Conservation (phyloP, 2,113 vertebrate genomes). For the Myxocyprinus asiaticus region DNA sequence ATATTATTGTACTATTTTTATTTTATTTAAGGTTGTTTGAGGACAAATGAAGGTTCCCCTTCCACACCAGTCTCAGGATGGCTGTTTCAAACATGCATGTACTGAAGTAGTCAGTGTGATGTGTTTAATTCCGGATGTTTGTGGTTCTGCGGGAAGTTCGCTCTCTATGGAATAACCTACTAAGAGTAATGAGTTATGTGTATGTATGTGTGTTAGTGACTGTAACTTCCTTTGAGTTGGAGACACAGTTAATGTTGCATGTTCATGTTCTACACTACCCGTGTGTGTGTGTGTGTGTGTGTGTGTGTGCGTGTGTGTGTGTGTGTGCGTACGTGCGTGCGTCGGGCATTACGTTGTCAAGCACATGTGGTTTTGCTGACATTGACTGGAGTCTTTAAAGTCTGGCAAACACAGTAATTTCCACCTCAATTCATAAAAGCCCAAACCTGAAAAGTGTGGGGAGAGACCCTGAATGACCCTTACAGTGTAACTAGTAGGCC, state of each 20-base stretch:
- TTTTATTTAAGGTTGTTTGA: too few species aligned
- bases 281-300: constrained; percentile 33
- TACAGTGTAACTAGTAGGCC: constrained; percentile 4
- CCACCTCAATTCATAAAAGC: constrained; percentile 62
- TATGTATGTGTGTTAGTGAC: background rate
- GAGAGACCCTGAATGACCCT: constrained; percentile 34
- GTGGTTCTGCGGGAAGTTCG: too few species aligned
- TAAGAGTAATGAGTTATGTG: background rate
- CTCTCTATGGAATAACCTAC: too few species aligned
- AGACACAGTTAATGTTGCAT: too few species aligned
- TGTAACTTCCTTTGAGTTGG: too few species aligned
- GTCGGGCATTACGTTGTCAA: constrained; percentile 79
- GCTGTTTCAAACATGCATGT: too few species aligned
- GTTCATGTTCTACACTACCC: too few species aligned
- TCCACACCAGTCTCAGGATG: too few species aligned
- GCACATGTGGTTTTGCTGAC: constrained; percentile 75
- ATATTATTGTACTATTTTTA: too few species aligned
- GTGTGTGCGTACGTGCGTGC: constrained; percentile 61
- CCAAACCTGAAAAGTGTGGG: constrained; percentile 1
- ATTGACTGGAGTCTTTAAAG: constrained; percentile 77
- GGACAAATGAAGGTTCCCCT: too few species aligned
- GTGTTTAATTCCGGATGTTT: too few species aligned
- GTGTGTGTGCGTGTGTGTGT: constrained; percentile 59
- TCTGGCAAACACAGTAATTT: constrained; percentile 76
- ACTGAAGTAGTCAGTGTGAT: too few species aligned